phyloP scores from a whole-genome alignment of 2,113 vertebrate genomes.

The Syrrhaptes paradoxus region DNA sequence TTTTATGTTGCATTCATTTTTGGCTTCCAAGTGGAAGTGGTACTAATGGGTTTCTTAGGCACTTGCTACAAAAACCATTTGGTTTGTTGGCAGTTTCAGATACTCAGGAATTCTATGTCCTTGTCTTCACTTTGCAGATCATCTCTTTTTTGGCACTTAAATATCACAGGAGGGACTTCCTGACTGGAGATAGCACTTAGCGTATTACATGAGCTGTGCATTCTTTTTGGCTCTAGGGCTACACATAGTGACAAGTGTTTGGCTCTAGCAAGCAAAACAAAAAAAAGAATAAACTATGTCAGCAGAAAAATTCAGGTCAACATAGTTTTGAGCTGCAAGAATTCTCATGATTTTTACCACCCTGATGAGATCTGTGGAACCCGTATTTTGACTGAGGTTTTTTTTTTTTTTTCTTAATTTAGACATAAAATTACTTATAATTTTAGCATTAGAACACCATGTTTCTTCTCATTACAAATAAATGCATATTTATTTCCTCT shows the following conservation, averaged over 20 bases:
- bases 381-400: background rate
- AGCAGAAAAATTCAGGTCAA: conserved; percentile 10
- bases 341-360: background rate
- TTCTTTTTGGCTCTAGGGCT: conserved; percentile 26
- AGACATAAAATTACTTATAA: background rate
- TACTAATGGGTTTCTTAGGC: conserved; percentile 57
- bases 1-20: conserved; percentile 4
- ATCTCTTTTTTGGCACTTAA: conserved; percentile 55
- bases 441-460: background rate
- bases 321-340: background rate
- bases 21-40: conserved; percentile 36
- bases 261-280: background rate
- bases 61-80: conserved; percentile 58
- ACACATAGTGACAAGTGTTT: background rate
- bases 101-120: conserved; percentile 39
- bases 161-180: conserved; percentile 43
- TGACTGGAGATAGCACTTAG: conserved; percentile 49
- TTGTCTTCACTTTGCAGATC: conserved; percentile 62
- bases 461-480: background rate
- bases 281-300: background rate
- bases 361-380: background rate
- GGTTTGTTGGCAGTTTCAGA: conserved; percentile 58
- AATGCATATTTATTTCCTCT: background rate
- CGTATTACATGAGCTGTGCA: background rate
- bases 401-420: background rate